Evolutionary conservation across 2,888 invertebrate genomes (phyloP), one percentile per base, ranked within the genome.

Genomic region (Papilio demoleus): DNA sequence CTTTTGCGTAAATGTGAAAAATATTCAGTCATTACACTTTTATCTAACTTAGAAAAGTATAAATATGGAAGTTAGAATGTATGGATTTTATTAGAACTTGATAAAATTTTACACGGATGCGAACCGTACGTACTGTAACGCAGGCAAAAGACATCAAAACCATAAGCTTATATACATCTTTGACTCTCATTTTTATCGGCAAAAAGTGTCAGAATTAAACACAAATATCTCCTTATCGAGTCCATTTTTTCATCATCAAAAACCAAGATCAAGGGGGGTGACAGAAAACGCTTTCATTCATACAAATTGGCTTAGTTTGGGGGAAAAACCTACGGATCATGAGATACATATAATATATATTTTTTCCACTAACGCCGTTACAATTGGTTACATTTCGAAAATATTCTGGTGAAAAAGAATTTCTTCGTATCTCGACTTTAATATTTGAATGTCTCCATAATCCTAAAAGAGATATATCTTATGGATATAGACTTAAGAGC

Each of bases 271-370:
- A 65, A 61, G 42, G 53, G 68, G 69, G 65, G 60, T 61, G 65
- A 69, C 69, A 69, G 69, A 65, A 69, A 69, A 60, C 69, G 47
- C 69, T 68, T 65, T 53, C 69, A 65, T 69, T 65, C 69, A 69
- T 65, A 69, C 65, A 69, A 69, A 69, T 69, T 69, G 69, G 60
- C 69, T 69, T 69, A 69, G 69, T 69, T 69, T 69, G 69, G 38
- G 68, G 36, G 59, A 61, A 65, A 68, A 69, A 38, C 59, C 65
- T 65, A 50, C 60, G 59, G 53, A 61, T 65, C 65, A 60, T 38
- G 56, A 22, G 53, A 60, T 53, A 36, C 36, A 64, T 64, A 61
- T 36, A 50, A 50, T 24, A 58, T 24, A 45, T 47, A 67, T 53
- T 40, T 60, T n/a, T 53, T 60, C 42, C 12, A 12, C 58, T 69